These are phyloP conservation scores for Nipponia nippon DNA, from an alignment of 2,113 vertebrate species.

Conservation along the genomic window DNA sequence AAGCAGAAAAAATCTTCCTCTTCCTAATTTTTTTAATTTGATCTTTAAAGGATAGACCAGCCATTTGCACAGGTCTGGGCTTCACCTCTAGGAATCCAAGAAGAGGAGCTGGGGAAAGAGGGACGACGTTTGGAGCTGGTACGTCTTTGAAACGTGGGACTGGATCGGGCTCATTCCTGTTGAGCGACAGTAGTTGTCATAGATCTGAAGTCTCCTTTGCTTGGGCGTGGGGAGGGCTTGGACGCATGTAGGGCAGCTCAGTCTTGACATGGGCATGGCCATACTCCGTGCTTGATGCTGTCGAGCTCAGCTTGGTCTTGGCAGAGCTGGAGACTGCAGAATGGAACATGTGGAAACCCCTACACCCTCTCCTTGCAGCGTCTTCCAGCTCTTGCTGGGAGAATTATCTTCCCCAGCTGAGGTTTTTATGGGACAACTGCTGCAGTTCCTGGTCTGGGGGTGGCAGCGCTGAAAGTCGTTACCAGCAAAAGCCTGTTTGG, in stretches of 20 bases:
- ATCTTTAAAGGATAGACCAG: neutral
- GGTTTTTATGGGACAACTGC: neutral
- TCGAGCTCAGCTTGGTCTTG: neutral
- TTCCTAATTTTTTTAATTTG: neutral
- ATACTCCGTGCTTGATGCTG: rapidly evolving
- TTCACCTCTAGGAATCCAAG: neutral
- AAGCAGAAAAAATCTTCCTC: neutral
- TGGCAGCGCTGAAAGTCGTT: neutral
- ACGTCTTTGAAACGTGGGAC: neutral
- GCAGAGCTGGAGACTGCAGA: neutral
- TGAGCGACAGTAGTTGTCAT: neutral
- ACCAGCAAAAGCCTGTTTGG: neutral
- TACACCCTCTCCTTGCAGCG: neutral
- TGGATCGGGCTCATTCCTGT: neutral
- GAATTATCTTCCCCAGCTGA: neutral
- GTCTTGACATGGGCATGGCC: rapidly evolving
- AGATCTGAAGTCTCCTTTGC: neutral
- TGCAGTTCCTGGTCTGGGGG: neutral
- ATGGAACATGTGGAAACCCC: neutral
- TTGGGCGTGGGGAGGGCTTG: neutral
- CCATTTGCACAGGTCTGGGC: neutral
- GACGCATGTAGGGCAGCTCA: neutral
- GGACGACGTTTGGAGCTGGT: rapidly evolving
- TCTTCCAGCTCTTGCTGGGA: neutral
- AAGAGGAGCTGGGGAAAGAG: neutral